These are phyloP conservation scores for Pyrrhosoma nymphula DNA, from an alignment of 2,888 invertebrate genomes.

Conservation along the genomic window DNA sequence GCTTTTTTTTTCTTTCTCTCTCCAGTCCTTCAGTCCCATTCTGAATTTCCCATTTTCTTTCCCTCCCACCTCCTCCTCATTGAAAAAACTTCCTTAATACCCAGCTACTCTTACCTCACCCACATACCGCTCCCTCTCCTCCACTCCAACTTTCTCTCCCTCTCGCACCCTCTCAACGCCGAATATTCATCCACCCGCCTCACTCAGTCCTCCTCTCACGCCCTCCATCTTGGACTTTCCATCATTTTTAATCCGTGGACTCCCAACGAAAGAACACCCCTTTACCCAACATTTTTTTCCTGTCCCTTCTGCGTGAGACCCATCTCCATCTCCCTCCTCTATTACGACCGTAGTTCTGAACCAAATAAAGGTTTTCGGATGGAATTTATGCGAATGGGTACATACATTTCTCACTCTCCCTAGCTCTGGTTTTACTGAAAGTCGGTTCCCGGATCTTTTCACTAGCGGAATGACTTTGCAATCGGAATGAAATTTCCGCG, in stretches of 20 bases:
- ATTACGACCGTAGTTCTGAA: too few relatives aligned
- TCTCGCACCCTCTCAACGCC: not conserved
- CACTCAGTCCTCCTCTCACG: not conserved
- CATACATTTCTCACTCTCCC: too few relatives aligned
- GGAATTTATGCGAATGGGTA: too few relatives aligned
- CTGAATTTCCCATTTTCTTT: not conserved
- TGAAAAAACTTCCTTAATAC: conserved; percentile 31
- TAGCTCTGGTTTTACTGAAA: too few relatives aligned
- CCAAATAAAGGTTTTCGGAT: too few relatives aligned
- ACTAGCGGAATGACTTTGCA: too few relatives aligned
- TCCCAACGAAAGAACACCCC: too few relatives aligned
- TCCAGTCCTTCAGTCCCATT: not conserved
- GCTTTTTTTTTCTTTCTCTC: not conserved
- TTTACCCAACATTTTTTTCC: too few relatives aligned
- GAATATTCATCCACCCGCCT: not conserved
- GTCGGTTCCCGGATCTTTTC: not conserved
- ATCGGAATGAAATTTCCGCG: too few relatives aligned
- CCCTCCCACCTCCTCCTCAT: not conserved
- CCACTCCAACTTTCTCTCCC: too few relatives aligned
- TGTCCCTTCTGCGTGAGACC: too few relatives aligned
- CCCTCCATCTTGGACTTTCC: not conserved
- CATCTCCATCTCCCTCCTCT: too few relatives aligned
- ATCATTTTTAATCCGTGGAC: not conserved
- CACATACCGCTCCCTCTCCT: not conserved
- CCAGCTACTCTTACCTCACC: not conserved